These are phyloP conservation scores for Oxyruncus cristatus DNA, from an alignment of 2,113 vertebrate species.

Conservation along the genomic window DNA sequence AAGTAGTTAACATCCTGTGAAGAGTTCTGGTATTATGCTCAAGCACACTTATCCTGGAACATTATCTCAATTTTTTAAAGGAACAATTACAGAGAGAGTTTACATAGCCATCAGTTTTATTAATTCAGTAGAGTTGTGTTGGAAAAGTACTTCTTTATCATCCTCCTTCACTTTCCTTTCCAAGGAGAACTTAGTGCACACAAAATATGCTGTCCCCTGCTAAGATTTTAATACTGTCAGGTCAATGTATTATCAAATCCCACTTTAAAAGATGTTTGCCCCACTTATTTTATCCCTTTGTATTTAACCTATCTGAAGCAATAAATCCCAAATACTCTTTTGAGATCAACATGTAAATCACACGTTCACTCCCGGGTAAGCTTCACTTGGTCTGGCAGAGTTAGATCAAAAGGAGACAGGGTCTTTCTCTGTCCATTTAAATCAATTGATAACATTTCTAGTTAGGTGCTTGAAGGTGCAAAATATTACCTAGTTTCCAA, in stretches of 20 bases:
- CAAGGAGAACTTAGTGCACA: background rate
- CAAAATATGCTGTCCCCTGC: background rate
- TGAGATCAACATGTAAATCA: background rate
- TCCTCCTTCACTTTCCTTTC: background rate
- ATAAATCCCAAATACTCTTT: background rate
- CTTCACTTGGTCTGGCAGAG: background rate
- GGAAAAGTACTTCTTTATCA: background rate
- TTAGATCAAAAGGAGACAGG: background rate
- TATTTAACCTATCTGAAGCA: background rate
- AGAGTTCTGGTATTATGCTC: background rate
- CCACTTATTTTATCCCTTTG: background rate
- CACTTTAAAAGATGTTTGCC: background rate
- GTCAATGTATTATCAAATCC: background rate
- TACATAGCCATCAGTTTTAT: background rate
- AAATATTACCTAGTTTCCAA: background rate
- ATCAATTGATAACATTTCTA: background rate
- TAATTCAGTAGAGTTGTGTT: background rate
- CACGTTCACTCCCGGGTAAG: background rate
- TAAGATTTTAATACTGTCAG: background rate
- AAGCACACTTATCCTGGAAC: background rate
- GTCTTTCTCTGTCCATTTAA: background rate
- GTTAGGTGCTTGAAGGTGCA: background rate
- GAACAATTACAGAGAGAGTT: background rate
- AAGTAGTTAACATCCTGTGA: background rate
- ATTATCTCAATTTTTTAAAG: background rate